Evolutionary conservation across 1,140 invertebrate genomes (phyloP).

Genomic region (Rhyacophila brunnea): DNA sequence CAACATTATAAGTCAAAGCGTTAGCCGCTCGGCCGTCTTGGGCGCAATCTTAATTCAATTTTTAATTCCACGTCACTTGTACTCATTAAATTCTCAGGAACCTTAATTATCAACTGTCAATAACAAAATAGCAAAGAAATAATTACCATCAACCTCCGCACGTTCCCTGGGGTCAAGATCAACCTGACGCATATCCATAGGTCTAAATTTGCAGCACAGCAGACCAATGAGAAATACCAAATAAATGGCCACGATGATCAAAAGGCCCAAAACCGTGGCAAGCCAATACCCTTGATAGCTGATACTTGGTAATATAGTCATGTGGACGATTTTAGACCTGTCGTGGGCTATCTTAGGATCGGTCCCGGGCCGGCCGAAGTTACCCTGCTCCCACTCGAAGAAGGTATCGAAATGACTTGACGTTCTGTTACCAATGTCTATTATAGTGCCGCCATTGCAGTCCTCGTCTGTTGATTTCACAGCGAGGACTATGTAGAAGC

Average conservation of each 20-base stretch:
- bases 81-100: no score
- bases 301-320: constrained; percentile 59
- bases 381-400: constrained; percentile 14
- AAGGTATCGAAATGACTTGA: constrained; percentile 14
- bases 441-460: constrained; percentile 56
- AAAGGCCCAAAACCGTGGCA: constrained; percentile 57
- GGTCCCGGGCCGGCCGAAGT: not conserved
- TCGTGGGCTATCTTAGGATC: not conserved
- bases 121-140: not conserved
- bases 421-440: constrained; percentile 7
- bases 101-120: no score
- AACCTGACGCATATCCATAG: constrained; percentile 39
- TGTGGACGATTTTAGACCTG: not conserved
- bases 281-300: constrained; percentile 61
- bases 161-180: constrained; percentile 19
- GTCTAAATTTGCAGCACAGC: constrained; percentile 40
- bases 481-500: constrained; percentile 81
- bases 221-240: constrained; percentile 54
- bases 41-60: no score
- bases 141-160: not conserved
- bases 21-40: no score
- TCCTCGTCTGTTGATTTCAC: constrained; percentile 73
- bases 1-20: no score
- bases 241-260: constrained; percentile 63
- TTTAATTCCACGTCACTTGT: no score